Percentiles rank a stretch among this genome's conserved stretches.
Conservation (phyloP, 2,888 invertebrate species). For the Microplitis manilae region DNA sequence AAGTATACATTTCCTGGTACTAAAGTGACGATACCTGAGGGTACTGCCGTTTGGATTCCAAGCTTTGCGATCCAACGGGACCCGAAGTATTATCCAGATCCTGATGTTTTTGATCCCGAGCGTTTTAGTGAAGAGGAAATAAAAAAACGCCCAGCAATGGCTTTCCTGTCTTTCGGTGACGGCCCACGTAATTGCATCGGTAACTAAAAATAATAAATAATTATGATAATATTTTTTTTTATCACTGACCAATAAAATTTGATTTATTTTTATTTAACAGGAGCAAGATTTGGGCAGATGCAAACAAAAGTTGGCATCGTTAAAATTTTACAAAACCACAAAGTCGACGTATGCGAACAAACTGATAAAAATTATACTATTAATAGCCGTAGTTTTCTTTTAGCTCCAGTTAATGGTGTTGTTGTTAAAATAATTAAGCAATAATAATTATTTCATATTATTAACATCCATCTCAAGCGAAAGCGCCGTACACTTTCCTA, state of each 20-base stretch:
- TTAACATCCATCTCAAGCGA: no score
- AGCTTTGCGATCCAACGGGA: constrained; percentile 42
- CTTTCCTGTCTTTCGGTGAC: constrained; percentile 49
- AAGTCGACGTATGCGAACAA: constrained; percentile 61
- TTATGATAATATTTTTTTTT: no score
- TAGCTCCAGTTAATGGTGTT: constrained; percentile 59
- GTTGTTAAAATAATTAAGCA: constrained; percentile 51
- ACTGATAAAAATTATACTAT: constrained; percentile 53
- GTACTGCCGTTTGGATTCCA: constrained; percentile 48
- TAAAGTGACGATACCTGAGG: constrained; percentile 47
- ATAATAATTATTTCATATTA: no score
- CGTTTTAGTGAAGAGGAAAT: constrained; percentile 44
- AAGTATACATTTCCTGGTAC: constrained; percentile 46
- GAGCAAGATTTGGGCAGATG: constrained; percentile 59
- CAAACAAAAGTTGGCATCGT: constrained; percentile 69
- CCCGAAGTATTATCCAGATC: constrained; percentile 46
- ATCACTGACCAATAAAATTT: background rate
- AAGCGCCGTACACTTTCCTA: no score
- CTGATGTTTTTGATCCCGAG: constrained; percentile 49
- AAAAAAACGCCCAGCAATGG: constrained; percentile 43
- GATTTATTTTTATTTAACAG: constrained; percentile 44
- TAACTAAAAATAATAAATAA: constrained; percentile 29
- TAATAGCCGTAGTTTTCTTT: constrained; percentile 53
- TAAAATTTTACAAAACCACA: constrained; percentile 62
- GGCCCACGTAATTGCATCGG: constrained; percentile 54